A percentile compares a stretch with the other conserved stretches of the same genome.
These are phyloP conservation scores for Zoanthus solanderi DNA, from an alignment of 92 coral and sea anemone genomes.

Conservation along the genomic window DNA sequence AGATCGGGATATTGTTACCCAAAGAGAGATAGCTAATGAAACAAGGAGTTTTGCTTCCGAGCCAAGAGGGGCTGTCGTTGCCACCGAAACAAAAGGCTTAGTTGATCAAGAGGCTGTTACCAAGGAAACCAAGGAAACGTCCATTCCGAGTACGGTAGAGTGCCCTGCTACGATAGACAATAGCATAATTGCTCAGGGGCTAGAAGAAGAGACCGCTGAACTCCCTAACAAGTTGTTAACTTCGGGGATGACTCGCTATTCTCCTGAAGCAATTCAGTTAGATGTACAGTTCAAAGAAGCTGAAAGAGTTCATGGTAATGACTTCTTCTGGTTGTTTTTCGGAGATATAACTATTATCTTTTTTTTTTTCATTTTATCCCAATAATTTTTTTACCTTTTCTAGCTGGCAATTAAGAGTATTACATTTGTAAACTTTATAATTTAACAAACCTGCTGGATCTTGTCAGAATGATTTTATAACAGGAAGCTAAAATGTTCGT, in stretches of 20 bases:
- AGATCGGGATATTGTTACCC: neutral
- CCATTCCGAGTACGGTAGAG: too few species aligned
- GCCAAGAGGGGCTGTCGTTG: neutral
- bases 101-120: conserved; percentile 16
- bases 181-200: conserved; percentile 67
- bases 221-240: conserved; percentile 39
- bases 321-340: neutral
- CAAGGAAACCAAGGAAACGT: neutral
- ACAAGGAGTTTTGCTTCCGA: neutral
- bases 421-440: too few species aligned
- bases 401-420: too few species aligned
- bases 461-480: too few species aligned
- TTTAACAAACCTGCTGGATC: too few species aligned
- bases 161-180: conserved; percentile 34
- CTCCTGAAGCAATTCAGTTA: neutral
- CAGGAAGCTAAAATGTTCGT: neutral
- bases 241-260: neutral
- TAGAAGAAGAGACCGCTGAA: conserved; percentile 65
- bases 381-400: too few species aligned
- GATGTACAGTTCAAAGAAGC: conserved; percentile 33
- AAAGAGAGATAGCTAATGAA: neutral
- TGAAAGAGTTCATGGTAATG: conserved; percentile 68
- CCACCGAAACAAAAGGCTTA: conserved; percentile 2
- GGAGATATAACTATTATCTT: neutral
- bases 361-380: neutral